A percentile compares a stretch with the other conserved stretches of the same genome.
Conservation (phyloP, 2,113 vertebrate genomes). For the Dunckerocampus dactyliophorus region DNA sequence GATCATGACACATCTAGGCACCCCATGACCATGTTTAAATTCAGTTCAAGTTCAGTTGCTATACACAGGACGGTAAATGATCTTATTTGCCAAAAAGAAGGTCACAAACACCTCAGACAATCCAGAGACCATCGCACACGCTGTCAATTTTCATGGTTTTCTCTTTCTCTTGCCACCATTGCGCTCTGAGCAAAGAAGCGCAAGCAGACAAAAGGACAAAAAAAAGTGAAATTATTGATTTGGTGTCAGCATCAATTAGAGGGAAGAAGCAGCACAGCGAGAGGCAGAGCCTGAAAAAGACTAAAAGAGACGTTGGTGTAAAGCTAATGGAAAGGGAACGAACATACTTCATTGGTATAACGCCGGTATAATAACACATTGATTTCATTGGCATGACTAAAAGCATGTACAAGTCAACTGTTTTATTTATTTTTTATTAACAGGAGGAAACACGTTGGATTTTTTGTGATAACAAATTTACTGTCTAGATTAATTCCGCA, state of each 20-base stretch:
- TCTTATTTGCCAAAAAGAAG: constrained; percentile 14
- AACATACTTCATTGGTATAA: not conserved
- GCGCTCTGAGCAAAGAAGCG: constrained; percentile 37
- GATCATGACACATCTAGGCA: too few relatives aligned
- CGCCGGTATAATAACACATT: too few relatives aligned
- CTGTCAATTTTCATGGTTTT: constrained; percentile 44
- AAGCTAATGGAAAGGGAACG: constrained; percentile 3
- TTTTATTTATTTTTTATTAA: not conserved
- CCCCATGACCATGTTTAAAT: too few relatives aligned
- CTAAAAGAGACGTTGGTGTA: constrained; percentile 15
- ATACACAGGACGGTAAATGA: too few relatives aligned
- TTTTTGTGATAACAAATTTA: not conserved
- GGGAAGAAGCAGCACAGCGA: constrained; percentile 17
- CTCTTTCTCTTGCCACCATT: constrained; percentile 24
- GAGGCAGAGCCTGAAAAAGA: constrained; percentile 5
- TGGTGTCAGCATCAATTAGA: constrained; percentile 66
- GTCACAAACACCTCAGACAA: constrained; percentile 16
- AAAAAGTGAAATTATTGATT: constrained; percentile 68
- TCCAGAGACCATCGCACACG: constrained; percentile 18
- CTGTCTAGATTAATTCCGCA: not conserved
- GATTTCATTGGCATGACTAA: too few relatives aligned
- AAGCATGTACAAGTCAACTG: too few relatives aligned
- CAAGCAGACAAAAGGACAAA: constrained; percentile 55
- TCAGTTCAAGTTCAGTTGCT: too few relatives aligned
- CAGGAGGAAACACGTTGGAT: not conserved